Conservation (phyloP, 2,113 vertebrate species). For the Hydrolagus affinis region DNA sequence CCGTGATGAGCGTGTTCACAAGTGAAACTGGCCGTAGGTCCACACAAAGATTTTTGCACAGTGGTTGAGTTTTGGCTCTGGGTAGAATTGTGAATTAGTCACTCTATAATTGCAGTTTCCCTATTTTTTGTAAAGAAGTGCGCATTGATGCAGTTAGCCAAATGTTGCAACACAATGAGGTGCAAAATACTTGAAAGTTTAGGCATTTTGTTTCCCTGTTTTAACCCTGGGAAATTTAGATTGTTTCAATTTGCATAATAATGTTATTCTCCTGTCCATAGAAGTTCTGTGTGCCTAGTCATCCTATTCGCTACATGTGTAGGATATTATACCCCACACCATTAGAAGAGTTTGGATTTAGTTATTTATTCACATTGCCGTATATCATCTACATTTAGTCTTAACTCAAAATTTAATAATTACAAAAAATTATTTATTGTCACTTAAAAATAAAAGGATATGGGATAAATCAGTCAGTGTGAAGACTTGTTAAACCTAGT, state of each 20-base stretch:
- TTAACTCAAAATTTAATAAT: neutral
- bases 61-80: neutral
- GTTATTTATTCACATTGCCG: neutral
- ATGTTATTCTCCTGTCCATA: neutral
- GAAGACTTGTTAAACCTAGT: too few relatives aligned
- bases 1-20: neutral
- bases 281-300: neutral
- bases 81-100: conserved; percentile 30
- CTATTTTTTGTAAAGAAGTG: neutral
- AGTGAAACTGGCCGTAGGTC: neutral
- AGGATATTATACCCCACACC: neutral
- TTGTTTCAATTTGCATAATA: neutral
- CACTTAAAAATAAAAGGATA: neutral
- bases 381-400: neutral
- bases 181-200: conserved; percentile 24
- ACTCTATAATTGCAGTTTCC: conserved; percentile 20
- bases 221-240: conserved; percentile 2
- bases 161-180: conserved; percentile 13
- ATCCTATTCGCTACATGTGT: neutral
- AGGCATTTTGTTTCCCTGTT: neutral
- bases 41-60: neutral
- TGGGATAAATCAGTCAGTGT: neutral
- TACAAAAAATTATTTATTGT: neutral
- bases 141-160: conserved; percentile 18
- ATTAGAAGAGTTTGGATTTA: neutral